Conservation (phyloP, 2,888 invertebrate genomes). For the Leptarthrus brevirostris region DNA sequence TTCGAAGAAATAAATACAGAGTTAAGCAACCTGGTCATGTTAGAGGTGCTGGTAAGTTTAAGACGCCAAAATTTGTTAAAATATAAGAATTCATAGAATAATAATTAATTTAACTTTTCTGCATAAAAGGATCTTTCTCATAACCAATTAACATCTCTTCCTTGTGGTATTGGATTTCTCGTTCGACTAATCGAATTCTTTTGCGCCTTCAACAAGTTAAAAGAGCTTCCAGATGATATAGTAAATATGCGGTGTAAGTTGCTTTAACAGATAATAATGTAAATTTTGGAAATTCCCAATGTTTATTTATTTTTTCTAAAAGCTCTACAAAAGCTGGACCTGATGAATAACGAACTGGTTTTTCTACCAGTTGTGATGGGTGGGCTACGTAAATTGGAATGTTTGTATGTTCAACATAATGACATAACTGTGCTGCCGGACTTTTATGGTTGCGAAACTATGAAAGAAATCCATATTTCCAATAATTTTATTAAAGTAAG, state of each 20-base stretch:
- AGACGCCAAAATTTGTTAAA: too few species aligned
- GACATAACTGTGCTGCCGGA: constrained; percentile 80
- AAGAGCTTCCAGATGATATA: constrained; percentile 82
- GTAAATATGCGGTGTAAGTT: constrained; percentile 82
- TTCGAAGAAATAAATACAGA: constrained; percentile 76
- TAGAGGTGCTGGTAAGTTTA: constrained; percentile 75
- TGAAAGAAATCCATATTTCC: constrained; percentile 85
- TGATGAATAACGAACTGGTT: constrained; percentile 78
- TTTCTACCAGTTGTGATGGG: constrained; percentile 75
- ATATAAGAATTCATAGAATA: neutral
- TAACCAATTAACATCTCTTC: constrained; percentile 79
- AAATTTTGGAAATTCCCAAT: neutral
- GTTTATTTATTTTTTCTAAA: neutral
- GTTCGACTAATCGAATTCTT: constrained; percentile 80
- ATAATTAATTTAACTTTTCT: constrained; percentile 30
- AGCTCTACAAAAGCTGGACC: constrained; percentile 76
- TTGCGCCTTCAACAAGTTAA: constrained; percentile 79
- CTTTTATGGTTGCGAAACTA: constrained; percentile 78
- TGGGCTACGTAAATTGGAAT: constrained; percentile 79
- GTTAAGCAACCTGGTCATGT: constrained; percentile 82
- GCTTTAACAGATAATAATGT: constrained; percentile 5
- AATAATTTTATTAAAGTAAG: constrained; percentile 82
- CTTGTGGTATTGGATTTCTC: constrained; percentile 85
- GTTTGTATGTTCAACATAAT: constrained; percentile 84
- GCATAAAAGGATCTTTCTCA: constrained; percentile 79